Conservation (phyloP, 2,113 vertebrate genomes). For the Podarcis raffonei region DNA sequence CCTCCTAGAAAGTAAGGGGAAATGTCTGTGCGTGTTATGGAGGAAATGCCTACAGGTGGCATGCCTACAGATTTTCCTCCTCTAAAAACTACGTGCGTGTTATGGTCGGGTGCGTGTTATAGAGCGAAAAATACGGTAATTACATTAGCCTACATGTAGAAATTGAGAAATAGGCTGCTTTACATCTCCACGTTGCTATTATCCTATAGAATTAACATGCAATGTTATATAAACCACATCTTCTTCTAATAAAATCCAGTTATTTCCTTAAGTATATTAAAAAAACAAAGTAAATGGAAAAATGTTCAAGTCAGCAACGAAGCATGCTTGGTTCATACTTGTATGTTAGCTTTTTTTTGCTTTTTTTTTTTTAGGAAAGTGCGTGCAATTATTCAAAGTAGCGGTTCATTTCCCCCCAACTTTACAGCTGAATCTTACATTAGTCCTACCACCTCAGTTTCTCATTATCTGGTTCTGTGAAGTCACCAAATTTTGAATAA, state of each 20-base stretch:
- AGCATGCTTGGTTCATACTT: no score
- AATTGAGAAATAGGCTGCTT: background rate
- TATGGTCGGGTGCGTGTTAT: no score
- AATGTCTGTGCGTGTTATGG: no score
- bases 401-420: background rate
- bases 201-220: background rate
- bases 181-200: background rate
- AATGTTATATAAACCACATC: background rate
- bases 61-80: no score
- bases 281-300: background rate
- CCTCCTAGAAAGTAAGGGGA: no score
- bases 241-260: background rate
- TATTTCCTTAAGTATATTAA: background rate
- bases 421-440: background rate
- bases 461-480: background rate
- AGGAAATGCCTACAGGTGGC: no score
- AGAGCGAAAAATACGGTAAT: no score
- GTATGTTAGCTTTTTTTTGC: background rate
- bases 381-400: background rate
- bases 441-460: background rate
- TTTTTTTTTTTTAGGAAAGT: background rate
- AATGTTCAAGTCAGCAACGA: background rate
- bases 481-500: background rate
- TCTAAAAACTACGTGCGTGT: no score
- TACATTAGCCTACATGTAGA: no score